These are phyloP conservation scores for Rattus rattus DNA, from an alignment of 2,113 vertebrate genomes.

Conservation along the genomic window DNA sequence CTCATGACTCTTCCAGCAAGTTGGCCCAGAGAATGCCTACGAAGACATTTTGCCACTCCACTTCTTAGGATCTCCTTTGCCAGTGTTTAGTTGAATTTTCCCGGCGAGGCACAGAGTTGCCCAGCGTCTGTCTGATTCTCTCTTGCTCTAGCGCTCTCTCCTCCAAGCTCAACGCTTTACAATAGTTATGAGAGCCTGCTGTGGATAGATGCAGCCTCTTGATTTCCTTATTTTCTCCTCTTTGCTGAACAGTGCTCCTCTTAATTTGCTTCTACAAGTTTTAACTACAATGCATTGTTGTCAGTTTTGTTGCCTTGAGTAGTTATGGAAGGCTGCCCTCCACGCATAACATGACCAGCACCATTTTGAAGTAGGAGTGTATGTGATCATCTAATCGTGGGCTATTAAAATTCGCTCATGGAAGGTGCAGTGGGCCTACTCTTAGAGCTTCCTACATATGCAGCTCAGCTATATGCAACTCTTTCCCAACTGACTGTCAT, in stretches of 20 bases:
- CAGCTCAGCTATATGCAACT: neutral
- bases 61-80: neutral
- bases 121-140: neutral
- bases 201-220: neutral
- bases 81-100: neutral
- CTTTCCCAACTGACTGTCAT: neutral
- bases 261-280: neutral
- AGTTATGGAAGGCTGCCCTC: neutral
- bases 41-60: neutral
- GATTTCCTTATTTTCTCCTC: neutral
- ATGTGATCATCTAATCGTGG: neutral
- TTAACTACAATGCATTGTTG: neutral
- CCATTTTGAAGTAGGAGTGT: too few species aligned
- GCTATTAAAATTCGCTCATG: neutral
- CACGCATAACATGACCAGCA: too few species aligned
- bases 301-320: neutral
- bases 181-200: neutral
- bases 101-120: neutral
- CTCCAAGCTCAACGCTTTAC: neutral
- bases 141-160: neutral
- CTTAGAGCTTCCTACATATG: neutral
- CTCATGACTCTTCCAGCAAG: rapidly evolving
- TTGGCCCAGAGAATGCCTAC: neutral
- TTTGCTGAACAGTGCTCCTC: neutral
- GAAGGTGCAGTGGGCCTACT: neutral